phyloP scores from a whole-genome alignment of 2,113 vertebrate genomes.

The Sclerurus mexicanus region DNA sequence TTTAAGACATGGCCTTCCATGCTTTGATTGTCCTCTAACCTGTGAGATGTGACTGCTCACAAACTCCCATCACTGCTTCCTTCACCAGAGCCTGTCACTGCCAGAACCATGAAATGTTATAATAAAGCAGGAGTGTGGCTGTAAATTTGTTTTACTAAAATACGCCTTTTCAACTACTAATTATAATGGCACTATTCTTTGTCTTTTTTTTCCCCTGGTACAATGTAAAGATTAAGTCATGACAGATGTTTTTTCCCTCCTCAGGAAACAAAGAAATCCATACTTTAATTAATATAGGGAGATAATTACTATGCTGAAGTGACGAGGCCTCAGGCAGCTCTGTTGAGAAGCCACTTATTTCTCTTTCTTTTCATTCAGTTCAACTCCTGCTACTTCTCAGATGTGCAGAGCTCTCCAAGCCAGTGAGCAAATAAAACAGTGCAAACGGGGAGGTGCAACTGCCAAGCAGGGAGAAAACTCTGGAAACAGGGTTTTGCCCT shows the following conservation, averaged over 20 bases:
- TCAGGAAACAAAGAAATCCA: constrained; percentile 27
- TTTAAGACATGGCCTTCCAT: background rate
- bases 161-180: background rate
- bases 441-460: background rate
- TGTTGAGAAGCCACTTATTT: constrained; percentile 1
- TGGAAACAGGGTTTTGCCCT: fast-evolving
- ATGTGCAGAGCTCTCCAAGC: background rate
- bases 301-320: constrained; percentile 14
- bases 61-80: background rate
- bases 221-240: background rate
- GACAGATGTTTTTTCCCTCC: background rate
- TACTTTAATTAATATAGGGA: constrained; percentile 15
- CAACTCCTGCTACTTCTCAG: background rate
- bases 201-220: background rate
- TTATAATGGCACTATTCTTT: background rate
- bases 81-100: background rate
- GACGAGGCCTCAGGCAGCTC: background rate
- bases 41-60: background rate
- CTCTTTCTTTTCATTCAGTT: background rate
- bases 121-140: background rate
- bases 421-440: background rate
- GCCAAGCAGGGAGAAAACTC: background rate
- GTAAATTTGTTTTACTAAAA: background rate
- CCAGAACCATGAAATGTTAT: background rate
- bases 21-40: background rate